Conservation (phyloP, 2,888 invertebrate genomes). For the Dasypolia templi region DNA sequence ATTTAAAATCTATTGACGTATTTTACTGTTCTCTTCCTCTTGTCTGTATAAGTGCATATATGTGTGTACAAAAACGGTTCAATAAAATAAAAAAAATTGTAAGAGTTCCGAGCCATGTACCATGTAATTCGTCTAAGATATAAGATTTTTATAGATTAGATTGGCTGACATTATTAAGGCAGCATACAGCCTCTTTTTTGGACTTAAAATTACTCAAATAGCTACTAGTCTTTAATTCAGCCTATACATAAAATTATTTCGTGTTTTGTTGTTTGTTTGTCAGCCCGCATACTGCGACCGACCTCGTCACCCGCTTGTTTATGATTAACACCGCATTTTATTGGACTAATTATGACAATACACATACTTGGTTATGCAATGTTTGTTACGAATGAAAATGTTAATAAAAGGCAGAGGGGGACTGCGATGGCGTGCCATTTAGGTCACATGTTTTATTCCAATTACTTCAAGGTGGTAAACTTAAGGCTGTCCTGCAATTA, state of each 20-base stretch:
- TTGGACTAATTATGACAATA: conserved; percentile 50
- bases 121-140: too few species aligned
- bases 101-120: too few species aligned
- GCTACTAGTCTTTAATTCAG: conserved; percentile 30
- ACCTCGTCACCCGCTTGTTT: conserved; percentile 61
- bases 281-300: conserved; percentile 78
- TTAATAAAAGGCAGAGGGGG: conserved; percentile 25
- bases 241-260: conserved; percentile 73
- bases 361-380: conserved; percentile 27
- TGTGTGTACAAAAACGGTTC: too few species aligned
- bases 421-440: not conserved
- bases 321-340: conserved; percentile 67
- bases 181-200: not conserved
- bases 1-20: too few species aligned
- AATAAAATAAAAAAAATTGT: too few species aligned
- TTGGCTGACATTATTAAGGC: too few species aligned
- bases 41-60: too few species aligned
- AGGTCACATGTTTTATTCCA: not conserved
- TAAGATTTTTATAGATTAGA: too few species aligned
- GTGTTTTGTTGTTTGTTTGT: conserved; percentile 76
- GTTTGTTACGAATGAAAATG: conserved; percentile 10
- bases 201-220: not conserved
- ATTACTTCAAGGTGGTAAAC: not conserved
- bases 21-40: too few species aligned
- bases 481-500: too few species aligned